Evolutionary conservation across 2,888 invertebrate genomes (phyloP).

Genomic region (Noctua janthe): DNA sequence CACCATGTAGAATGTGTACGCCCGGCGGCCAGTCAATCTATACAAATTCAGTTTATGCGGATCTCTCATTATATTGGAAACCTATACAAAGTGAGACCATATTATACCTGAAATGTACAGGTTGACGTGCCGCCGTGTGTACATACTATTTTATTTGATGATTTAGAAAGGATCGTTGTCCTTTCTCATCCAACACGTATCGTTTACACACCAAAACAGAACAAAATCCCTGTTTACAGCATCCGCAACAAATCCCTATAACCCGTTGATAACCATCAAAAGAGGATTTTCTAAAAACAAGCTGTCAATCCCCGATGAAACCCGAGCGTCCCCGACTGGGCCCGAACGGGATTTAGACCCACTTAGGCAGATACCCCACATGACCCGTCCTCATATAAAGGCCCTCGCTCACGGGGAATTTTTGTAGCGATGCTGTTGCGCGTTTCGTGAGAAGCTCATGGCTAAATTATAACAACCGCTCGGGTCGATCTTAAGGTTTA

Average conservation of each 20-base stretch:
- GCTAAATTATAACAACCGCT: not conserved
- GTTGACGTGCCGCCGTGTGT: too few species aligned
- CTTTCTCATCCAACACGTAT: not conserved
- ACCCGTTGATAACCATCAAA: conserved; percentile 34
- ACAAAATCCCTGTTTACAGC: conserved; percentile 32
- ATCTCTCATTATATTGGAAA: too few species aligned
- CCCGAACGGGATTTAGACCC: conserved; percentile 44
- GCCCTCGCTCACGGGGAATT: not conserved
- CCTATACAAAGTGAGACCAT: too few species aligned
- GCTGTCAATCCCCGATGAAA: conserved; percentile 39
- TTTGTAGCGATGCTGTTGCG: not conserved
- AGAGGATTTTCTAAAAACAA: conserved; percentile 34
- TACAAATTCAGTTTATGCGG: too few species aligned
- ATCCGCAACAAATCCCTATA: conserved; percentile 22
- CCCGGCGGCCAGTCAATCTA: too few species aligned
- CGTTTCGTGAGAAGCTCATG: not conserved
- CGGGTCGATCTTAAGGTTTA: not conserved
- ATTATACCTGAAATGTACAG: too few species aligned
- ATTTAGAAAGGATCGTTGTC: not conserved
- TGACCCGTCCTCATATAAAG: conserved; percentile 25
- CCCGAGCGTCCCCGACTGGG: conserved; percentile 36
- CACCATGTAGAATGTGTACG: too few species aligned
- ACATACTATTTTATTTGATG: too few species aligned
- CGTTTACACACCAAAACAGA: conserved; percentile 41
- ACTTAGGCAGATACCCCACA: conserved; percentile 42